Evolutionary conservation across 1,140 invertebrate species (phyloP).

Genomic region (Panagrolaimus sp.): DNA sequence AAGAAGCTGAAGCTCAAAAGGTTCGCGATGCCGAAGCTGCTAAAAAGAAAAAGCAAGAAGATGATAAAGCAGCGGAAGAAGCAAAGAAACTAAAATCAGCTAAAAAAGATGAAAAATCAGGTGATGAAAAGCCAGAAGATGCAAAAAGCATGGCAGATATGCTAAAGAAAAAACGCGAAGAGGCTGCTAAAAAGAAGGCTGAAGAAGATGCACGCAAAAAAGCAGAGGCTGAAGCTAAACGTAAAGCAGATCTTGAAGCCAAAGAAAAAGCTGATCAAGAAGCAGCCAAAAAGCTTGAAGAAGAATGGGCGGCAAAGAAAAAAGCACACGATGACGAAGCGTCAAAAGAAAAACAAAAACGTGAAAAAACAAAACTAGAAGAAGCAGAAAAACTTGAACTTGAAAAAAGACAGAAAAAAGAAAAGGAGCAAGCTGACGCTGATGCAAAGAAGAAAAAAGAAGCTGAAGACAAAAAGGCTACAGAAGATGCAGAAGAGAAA

Average conservation of each 20-base stretch:
- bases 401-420: neutral
- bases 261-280: conserved; percentile 6
- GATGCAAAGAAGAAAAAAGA: conserved; percentile 4
- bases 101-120: too few species aligned
- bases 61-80: neutral
- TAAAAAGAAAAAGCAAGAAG: neutral
- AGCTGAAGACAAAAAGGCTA: conserved; percentile 1
- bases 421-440: neutral
- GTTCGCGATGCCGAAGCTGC: neutral
- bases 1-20: neutral
- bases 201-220: neutral
- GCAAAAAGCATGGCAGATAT: neutral
- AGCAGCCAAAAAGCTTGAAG: neutral
- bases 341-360: neutral
- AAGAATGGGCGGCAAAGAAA: conserved; percentile 1
- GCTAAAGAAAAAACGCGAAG: neutral
- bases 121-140: neutral
- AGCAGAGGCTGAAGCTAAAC: neutral
- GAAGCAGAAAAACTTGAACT: neutral
- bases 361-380: neutral
- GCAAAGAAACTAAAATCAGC: neutral
- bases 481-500: neutral
- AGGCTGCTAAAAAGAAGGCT: conserved; percentile 10
- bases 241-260: neutral
- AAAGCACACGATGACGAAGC: neutral